Evolutionary conservation across 2,888 invertebrate species (phyloP), one percentile per base, ranked within the genome.

Genomic region (Polyommatus icarus): DNA sequence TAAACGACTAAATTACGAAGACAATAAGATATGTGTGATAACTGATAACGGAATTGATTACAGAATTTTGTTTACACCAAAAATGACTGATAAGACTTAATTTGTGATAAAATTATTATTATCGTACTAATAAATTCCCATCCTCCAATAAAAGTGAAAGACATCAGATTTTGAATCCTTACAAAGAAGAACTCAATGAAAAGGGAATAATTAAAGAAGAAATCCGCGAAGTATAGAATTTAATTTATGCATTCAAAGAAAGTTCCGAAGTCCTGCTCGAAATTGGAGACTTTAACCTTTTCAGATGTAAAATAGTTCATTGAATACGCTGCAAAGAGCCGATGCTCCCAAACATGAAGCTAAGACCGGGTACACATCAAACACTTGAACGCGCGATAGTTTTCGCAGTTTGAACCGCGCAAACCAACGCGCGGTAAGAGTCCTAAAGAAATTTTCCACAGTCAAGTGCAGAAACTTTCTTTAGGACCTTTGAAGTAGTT

Each of bases 281-380:
- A 77, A 77, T 77, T 71, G 71, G 77, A 77, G 29, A 71, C 71
- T 72, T 72, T 73, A 77, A 73, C 72, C 77, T 77, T 72, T 73
- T 77, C 73, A 59, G 57, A 77, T 73, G 77, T 77, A 77, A 77
- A 77, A 77, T 77, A 77, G 77, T 77, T 77, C 77, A 73, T 73
- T 72, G 77, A 77, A 77, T 40, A 77, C 73, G 46, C 72, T 54
- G 72, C 77, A 77, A 73, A 71, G 24, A 77, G 73, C 77, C 77
- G 59, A 77, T 77, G 77, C 24, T 59, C 59, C 57, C 57, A 57
- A 77, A 77, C 54, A 36, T 75, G 29, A 50, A 75, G 75, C 67
- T 46, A 46, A 67, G 67, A 40, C 40, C 18, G 7, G 20, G 46
- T 8, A 50, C 54, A 54, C 54, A 75, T 54, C 18, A 18, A 29